A percentile compares a stretch with the other conserved stretches of the same genome.
These are phyloP conservation scores for Pelosia muscerda DNA, from an alignment of 2,888 invertebrate genomes.

Conservation along the genomic window DNA sequence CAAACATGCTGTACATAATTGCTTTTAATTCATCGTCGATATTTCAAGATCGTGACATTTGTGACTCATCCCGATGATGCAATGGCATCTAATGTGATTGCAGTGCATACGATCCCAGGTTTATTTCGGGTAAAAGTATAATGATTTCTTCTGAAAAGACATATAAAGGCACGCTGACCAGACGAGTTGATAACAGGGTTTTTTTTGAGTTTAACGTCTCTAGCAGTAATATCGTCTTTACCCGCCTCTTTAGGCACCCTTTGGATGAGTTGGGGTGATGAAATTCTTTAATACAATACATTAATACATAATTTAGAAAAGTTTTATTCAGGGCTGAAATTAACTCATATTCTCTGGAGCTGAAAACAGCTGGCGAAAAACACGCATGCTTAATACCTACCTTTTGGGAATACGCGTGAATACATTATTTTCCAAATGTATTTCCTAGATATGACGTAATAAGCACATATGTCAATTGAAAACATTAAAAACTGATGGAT, in stretches of 20 bases:
- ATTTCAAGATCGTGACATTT: neutral
- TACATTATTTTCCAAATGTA: too few species aligned
- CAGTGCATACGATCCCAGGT: neutral
- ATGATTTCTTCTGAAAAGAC: neutral
- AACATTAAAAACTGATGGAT: slow-evolving; percentile 30
- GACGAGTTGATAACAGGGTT: too few species aligned
- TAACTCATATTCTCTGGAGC: neutral
- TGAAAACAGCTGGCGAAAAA: too few species aligned
- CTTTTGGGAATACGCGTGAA: too few species aligned
- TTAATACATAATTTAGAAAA: too few species aligned
- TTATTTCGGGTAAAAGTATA: neutral
- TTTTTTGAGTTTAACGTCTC: too few species aligned
- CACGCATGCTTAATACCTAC: too few species aligned
- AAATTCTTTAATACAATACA: too few species aligned
- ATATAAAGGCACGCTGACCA: too few species aligned
- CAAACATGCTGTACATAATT: neutral
- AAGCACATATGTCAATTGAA: slow-evolving; percentile 32
- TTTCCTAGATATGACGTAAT: slow-evolving; percentile 1
- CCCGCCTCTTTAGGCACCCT: too few species aligned
- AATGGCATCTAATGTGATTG: neutral
- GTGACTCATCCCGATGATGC: neutral
- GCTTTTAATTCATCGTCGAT: neutral
- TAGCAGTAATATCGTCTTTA: too few species aligned
- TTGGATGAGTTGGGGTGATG: too few species aligned
- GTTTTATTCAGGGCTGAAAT: neutral